Evolutionary conservation across 2,797 vertebrate genomes (phyloP).

Genomic region (Labroides dimidiatus): DNA sequence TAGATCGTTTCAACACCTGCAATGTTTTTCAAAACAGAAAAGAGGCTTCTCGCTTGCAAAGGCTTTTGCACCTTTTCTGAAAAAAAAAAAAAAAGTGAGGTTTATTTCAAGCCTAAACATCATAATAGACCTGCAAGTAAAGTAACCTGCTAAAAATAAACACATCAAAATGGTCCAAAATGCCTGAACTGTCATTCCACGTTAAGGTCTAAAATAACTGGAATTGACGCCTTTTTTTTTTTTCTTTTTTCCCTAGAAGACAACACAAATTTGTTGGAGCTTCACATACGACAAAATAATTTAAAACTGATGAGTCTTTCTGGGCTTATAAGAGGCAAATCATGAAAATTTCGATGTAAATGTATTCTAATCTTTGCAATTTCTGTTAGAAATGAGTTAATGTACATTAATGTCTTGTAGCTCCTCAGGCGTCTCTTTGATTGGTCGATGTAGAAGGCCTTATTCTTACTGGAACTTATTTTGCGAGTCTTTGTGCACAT

Average conservation of each 20-base stretch:
- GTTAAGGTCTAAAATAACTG: background rate
- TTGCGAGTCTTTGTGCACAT: background rate
- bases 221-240: background rate
- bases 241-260: background rate
- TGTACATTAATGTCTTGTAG: too few relatives aligned
- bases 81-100: conserved; percentile 24
- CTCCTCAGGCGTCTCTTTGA: too few relatives aligned
- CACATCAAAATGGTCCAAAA: background rate
- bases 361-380: background rate
- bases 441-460: background rate
- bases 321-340: background rate
- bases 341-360: background rate
- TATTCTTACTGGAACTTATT: background rate
- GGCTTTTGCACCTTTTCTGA: conserved; percentile 29
- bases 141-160: conserved; percentile 24
- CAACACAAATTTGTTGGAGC: background rate
- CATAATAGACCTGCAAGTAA: conserved; percentile 28
- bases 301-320: background rate
- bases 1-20: conserved; percentile 78
- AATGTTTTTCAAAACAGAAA: conserved; percentile 59
- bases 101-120: conserved; percentile 33
- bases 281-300: background rate
- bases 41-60: conserved; percentile 30
- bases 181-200: background rate
- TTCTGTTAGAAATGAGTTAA: background rate